These are phyloP conservation scores for Drosophila silvestris DNA, from an alignment of 2,888 invertebrate genomes.

Conservation along the genomic window DNA sequence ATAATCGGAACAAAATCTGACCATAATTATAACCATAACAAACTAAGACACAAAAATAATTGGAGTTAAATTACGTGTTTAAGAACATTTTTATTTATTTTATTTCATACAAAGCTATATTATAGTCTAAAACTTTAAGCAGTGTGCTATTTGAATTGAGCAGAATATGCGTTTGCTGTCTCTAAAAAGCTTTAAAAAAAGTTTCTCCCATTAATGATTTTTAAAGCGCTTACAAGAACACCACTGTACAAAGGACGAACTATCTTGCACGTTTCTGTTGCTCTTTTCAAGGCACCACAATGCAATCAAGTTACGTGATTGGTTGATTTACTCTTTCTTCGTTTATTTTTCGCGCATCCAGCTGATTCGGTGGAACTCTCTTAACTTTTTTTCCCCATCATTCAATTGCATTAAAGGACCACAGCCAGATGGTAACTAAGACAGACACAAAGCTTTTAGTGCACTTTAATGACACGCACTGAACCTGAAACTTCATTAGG, in stretches of 20 bases:
- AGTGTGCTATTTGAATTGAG: neutral
- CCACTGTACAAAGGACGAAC: neutral
- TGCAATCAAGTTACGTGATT: slow-evolving; percentile 40
- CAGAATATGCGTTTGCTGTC: neutral
- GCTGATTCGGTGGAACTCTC: slow-evolving; percentile 10
- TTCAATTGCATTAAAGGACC: slow-evolving; percentile 1
- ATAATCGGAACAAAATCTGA: neutral
- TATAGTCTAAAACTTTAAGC: neutral
- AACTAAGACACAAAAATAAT: neutral
- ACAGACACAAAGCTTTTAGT: slow-evolving; percentile 17
- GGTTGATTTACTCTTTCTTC: neutral
- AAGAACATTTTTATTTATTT: neutral
- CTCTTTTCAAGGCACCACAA: slow-evolving; percentile 17
- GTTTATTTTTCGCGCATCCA: slow-evolving; percentile 2
- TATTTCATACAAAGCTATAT: neutral
- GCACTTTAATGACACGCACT: slow-evolving; percentile 24
- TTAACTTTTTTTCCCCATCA: neutral
- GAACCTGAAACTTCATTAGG: slow-evolving; percentile 10
- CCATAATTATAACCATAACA: neutral
- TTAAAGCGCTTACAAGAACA: neutral
- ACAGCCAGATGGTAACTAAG: neutral
- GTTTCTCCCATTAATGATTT: neutral
- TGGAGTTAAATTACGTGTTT: neutral
- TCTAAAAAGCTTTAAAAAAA: neutral
- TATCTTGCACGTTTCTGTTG: slow-evolving; percentile 15